Evolutionary conservation across 2,888 invertebrate species (phyloP), one percentile per base, ranked within the genome.

Genomic region (Rambutsinella grinnellia): DNA sequence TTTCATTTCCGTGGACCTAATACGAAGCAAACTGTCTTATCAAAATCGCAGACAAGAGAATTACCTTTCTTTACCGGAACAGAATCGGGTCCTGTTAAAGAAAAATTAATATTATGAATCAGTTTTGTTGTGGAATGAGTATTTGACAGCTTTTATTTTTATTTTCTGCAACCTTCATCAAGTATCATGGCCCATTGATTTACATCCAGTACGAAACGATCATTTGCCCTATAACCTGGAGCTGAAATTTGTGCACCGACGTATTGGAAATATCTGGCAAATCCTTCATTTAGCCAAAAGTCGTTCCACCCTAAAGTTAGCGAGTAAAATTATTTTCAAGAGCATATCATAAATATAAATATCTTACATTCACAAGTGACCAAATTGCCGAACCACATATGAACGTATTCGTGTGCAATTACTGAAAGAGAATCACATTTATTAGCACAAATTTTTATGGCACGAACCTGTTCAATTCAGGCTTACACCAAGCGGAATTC

Each of bases 301-400:
- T 60, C 8, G 23, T 13, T 17, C 8, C 17, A 46, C n/a, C n/a
- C n/a, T n/a, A n/a, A 10, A 46, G 36, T 19, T 19, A 44, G 15
- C 19, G n/a, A n/a, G n/a, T n/a, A n/a, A n/a, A 36, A 36, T 36
- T 8, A 36, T 36, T 36, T 36, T 36, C 13, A 8, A 36, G 36
- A 60, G 75, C 82, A 76, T 81, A 80, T 58, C 78, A 81, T 21
- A 82, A 53, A 83, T 68, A 81, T 77, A 23, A 81, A 77, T 6
- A 79, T 80, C 80, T 79, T 79, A 36, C 69, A 80, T 10, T 69
- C 61, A 17, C 70, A 58, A 6, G 78, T 66, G 13, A 80, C 74
- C 15, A 77, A 27, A 56, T 80, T 77, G 17, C 80, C 80, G 44
- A 79, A 80, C 80, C 80, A 80, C 28, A 79, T 79, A 62, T 81